phyloP scores from a whole-genome alignment of 2,113 vertebrate species.

The Oncorhynchus masou region DNA sequence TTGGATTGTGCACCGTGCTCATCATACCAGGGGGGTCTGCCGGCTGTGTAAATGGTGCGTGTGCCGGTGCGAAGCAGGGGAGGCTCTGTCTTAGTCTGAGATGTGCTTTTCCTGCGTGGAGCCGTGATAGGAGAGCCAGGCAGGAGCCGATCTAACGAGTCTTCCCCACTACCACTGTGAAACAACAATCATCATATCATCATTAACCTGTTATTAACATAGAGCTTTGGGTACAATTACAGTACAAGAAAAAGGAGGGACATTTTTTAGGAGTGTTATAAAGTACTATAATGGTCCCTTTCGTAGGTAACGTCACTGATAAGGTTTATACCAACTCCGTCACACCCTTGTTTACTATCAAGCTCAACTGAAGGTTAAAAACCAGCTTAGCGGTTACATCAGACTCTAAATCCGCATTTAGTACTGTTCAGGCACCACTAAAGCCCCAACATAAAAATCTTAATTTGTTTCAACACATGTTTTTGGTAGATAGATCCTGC shows the following conservation, averaged over 20 bases:
- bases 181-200: background rate
- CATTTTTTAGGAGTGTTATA: background rate
- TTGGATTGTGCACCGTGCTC: conserved; percentile 91
- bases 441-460: no score
- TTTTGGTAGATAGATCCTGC: no score
- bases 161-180: conserved; percentile 74
- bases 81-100: conserved; percentile 85
- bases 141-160: conserved; percentile 84
- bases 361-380: conserved; percentile 6
- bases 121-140: conserved; percentile 69
- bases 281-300: background rate
- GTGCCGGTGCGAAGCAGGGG: conserved; percentile 87
- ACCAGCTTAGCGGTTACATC: conserved; percentile 17
- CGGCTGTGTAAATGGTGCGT: conserved; percentile 91
- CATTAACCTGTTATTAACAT: no score
- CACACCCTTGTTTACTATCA: background rate
- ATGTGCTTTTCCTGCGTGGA: conserved; percentile 78
- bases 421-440: background rate
- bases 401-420: conserved; percentile 5
- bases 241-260: no score
- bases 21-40: conserved; percentile 90
- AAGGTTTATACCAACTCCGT: conserved; percentile 22
- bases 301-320: background rate
- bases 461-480: no score
- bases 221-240: no score